Percentiles rank a stretch among this genome's conserved stretches.
Conservation (phyloP, 2,888 invertebrate species). For the Harmothoe impar region DNA sequence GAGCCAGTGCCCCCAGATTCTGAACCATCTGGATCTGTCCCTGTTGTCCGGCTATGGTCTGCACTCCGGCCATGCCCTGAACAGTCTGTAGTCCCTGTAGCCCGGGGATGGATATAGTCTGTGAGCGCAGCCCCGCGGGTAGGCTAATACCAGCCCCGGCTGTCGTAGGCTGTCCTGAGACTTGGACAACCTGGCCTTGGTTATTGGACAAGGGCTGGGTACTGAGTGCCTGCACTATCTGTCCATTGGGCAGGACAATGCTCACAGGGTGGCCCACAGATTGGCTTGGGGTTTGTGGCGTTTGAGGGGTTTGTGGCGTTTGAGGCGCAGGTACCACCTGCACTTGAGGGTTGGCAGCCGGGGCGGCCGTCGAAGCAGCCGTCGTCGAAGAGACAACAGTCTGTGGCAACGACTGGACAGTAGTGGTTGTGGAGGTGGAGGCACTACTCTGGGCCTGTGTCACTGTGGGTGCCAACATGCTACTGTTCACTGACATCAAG, state of each 20-base stretch:
- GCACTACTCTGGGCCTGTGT: not conserved
- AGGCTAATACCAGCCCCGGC: not conserved
- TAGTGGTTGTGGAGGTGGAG: conserved; percentile 40
- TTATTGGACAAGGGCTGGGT: not conserved
- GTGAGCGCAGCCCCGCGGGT: not conserved
- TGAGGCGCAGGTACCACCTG: not conserved
- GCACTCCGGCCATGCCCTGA: conserved; percentile 45
- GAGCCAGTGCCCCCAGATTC: conserved; percentile 54
- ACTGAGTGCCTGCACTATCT: conserved; percentile 69
- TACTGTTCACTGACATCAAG: conserved; percentile 44
- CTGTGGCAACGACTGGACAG: conserved; percentile 54
- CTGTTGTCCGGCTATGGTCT: conserved; percentile 50
- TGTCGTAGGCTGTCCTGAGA: not conserved
- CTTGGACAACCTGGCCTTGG: conserved; percentile 68
- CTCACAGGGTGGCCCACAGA: conserved; percentile 61
- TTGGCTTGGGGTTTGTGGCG: conserved; percentile 27
- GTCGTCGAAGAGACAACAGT: conserved; percentile 54
- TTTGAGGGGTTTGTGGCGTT: not conserved
- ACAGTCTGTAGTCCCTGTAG: conserved; percentile 58
- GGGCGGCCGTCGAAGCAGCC: conserved; percentile 20
- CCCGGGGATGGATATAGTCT: conserved; percentile 5
- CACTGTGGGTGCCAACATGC: conserved; percentile 77
- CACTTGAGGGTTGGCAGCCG: conserved; percentile 13
- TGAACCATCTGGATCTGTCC: conserved; percentile 62
- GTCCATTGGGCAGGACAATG: conserved; percentile 70